Conservation (phyloP, 2,797 vertebrate species). For the Leuciscus waleckii region DNA sequence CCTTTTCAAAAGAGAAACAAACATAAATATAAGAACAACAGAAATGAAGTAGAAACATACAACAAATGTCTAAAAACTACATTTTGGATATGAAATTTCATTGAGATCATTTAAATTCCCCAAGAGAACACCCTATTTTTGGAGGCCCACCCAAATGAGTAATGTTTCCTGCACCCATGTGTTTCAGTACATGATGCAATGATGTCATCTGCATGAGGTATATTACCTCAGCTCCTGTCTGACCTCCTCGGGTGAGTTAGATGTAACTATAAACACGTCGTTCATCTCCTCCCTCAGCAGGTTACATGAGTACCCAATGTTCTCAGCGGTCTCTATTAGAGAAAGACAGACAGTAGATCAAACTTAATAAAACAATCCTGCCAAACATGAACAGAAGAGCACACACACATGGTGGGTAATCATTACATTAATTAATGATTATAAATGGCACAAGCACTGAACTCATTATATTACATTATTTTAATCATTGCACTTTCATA, state of each 20-base stretch:
- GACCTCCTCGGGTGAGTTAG: slow-evolving; percentile 79
- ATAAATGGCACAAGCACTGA: slow-evolving; percentile 13
- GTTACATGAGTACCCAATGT: slow-evolving; percentile 94
- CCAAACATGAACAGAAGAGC: background rate
- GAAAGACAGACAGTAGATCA: background rate
- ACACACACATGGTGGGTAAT: background rate
- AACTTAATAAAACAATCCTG: background rate
- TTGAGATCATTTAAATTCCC: background rate
- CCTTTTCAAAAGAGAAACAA: slow-evolving; percentile 68
- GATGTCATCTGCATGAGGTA: background rate
- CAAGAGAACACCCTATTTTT: background rate
- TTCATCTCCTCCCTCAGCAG: slow-evolving; percentile 91
- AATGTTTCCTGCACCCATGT: background rate
- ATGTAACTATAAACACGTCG: slow-evolving; percentile 84
- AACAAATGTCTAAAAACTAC: background rate
- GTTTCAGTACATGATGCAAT: background rate
- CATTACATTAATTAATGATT: slow-evolving; percentile 7
- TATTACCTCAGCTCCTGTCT: slow-evolving; percentile 83
- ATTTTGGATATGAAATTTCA: background rate
- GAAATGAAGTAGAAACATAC: background rate
- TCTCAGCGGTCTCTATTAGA: slow-evolving; percentile 90
- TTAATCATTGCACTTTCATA: background rate
- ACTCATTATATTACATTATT: background rate
- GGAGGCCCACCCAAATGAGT: background rate
- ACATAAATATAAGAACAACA: background rate